Evolutionary conservation across 2,888 invertebrate species (phyloP).

Genomic region (Mallateleia sp.): DNA sequence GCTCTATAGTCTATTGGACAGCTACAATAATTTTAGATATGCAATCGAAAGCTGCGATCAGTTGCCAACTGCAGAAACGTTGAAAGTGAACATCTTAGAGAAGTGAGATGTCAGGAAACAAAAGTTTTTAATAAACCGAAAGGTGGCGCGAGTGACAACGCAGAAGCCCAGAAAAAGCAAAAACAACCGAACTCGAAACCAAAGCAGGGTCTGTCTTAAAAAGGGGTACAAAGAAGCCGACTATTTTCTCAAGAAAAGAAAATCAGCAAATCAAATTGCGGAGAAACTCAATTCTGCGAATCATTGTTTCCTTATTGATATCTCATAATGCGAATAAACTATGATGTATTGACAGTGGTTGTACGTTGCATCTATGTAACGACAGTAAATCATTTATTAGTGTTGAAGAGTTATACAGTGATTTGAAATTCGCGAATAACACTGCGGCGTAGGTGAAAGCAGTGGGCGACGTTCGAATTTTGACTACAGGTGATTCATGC

Average conservation of each 20-base stretch:
- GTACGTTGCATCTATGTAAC: conserved; percentile 48
- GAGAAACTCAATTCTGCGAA: neutral
- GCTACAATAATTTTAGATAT: too few species aligned
- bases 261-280: too few species aligned
- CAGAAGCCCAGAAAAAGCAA: neutral
- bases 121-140: too few species aligned
- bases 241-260: neutral
- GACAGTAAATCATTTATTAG: neutral
- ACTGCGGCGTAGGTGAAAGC: conserved; percentile 12
- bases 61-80: too few species aligned
- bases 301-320: neutral
- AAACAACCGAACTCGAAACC: neutral
- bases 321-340: too few species aligned
- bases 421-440: conserved; percentile 33
- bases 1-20: too few species aligned
- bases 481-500: neutral
- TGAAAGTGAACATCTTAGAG: conserved; percentile 76
- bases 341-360: conserved; percentile 26
- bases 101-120: conserved; percentile 47
- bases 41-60: too few species aligned
- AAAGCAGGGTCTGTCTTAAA: conserved; percentile 23
- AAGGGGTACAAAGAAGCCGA: conserved; percentile 23
- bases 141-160: neutral
- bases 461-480: conserved; percentile 36
- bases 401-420: neutral